Conservation (phyloP, 2,113 vertebrate genomes). For the Hydrolagus affinis region DNA sequence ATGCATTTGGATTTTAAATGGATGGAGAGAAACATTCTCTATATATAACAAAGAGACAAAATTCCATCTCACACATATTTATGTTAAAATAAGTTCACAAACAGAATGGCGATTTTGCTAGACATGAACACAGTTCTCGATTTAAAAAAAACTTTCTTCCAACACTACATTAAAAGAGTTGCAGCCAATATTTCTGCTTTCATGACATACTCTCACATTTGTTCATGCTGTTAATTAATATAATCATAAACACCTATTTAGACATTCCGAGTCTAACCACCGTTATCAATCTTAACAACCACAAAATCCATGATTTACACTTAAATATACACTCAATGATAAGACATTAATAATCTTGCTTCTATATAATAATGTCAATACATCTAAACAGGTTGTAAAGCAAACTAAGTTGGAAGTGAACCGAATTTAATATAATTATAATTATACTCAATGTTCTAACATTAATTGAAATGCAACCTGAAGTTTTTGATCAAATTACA, state of each 20-base stretch:
- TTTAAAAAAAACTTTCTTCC: not conserved
- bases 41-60: not conserved
- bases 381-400: conserved; percentile 46
- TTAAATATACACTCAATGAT: conserved; percentile 45
- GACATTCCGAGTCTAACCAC: conserved; percentile 57
- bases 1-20: not conserved
- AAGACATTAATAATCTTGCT: conserved; percentile 57
- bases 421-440: conserved; percentile 52
- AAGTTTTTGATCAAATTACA: not conserved
- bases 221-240: conserved; percentile 62
- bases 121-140: not conserved
- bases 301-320: conserved; percentile 63
- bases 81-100: not conserved
- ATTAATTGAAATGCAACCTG: not conserved
- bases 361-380: conserved; percentile 46
- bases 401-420: conserved; percentile 50
- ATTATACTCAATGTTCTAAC: conserved; percentile 34
- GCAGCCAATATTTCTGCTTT: conserved; percentile 40
- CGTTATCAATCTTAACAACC: conserved; percentile 65
- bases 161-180: not conserved
- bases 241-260: conserved; percentile 64
- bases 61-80: not conserved
- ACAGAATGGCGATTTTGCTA: not conserved
- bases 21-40: not conserved
- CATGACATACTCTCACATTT: conserved; percentile 46